phyloP scores from a whole-genome alignment of 1,140 invertebrate genomes.

The Papilio polyxenes region DNA sequence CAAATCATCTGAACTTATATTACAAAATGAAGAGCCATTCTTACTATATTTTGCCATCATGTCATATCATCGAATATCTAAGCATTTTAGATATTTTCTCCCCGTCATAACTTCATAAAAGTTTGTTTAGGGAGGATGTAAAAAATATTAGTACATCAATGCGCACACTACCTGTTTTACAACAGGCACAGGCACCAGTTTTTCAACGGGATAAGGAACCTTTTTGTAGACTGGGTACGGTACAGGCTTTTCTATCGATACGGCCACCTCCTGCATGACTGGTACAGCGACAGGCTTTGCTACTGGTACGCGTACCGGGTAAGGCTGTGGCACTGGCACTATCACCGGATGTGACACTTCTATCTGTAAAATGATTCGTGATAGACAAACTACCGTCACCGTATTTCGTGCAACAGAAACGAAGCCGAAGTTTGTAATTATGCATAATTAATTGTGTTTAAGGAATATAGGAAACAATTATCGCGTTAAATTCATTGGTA shows the following conservation, averaged over 20 bases:
- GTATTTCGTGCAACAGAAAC: constrained; percentile 31
- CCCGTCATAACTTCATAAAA: neutral
- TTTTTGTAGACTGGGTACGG: constrained; percentile 85
- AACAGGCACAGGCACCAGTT: constrained; percentile 83
- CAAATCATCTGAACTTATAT: neutral
- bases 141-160: constrained; percentile 1
- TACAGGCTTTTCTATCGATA: constrained; percentile 85
- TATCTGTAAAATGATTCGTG: constrained; percentile 67
- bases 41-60: neutral
- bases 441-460: constrained; percentile 26
- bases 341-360: constrained; percentile 84
- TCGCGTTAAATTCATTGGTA: neutral
- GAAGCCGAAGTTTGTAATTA: constrained; percentile 39
- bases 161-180: constrained; percentile 81
- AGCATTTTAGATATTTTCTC: neutral
- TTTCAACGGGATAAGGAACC: constrained; percentile 85
- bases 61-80: neutral
- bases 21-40: neutral
- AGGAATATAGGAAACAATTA: constrained; percentile 39
- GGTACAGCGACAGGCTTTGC: constrained; percentile 84
- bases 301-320: constrained; percentile 84
- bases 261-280: constrained; percentile 83
- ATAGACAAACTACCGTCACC: constrained; percentile 48
- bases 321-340: constrained; percentile 84
- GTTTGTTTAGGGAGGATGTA: neutral